Evolutionary conservation across 2,888 invertebrate genomes (phyloP).

Genomic region (Parasteatoda lunata): DNA sequence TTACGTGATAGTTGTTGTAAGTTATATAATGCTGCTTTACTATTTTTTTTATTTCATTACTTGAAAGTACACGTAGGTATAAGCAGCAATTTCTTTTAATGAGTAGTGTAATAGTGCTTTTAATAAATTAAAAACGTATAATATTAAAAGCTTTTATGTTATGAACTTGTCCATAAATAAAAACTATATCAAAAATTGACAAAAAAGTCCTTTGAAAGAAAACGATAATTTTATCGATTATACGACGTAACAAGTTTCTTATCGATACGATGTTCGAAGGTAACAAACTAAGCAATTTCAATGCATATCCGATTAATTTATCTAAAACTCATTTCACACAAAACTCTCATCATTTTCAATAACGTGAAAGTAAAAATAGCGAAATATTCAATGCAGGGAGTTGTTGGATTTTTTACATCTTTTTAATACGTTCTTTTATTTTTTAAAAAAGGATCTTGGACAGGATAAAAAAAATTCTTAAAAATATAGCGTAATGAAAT

Average conservation of each 20-base stretch:
- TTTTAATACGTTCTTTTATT: slow-evolving; percentile 25
- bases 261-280: background rate
- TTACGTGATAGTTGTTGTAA: too few species aligned
- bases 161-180: too few species aligned
- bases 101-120: too few species aligned
- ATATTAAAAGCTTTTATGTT: too few species aligned
- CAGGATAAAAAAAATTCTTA: background rate
- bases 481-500: slow-evolving; percentile 21
- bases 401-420: slow-evolving; percentile 23
- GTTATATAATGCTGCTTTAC: too few species aligned
- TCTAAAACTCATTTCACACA: slow-evolving; percentile 39
- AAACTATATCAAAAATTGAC: background rate
- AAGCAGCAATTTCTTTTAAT: too few species aligned
- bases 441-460: background rate
- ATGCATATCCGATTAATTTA: slow-evolving; percentile 58
- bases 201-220: background rate
- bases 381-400: slow-evolving; percentile 7
- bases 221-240: background rate
- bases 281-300: slow-evolving; percentile 24
- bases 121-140: too few species aligned
- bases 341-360: slow-evolving; percentile 61
- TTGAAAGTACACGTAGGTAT: too few species aligned
- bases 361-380: slow-evolving; percentile 23
- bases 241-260: background rate
- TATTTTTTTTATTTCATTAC: too few species aligned